Evolutionary conservation across 2,888 invertebrate genomes (phyloP).

Genomic region (Nezara viridula): DNA sequence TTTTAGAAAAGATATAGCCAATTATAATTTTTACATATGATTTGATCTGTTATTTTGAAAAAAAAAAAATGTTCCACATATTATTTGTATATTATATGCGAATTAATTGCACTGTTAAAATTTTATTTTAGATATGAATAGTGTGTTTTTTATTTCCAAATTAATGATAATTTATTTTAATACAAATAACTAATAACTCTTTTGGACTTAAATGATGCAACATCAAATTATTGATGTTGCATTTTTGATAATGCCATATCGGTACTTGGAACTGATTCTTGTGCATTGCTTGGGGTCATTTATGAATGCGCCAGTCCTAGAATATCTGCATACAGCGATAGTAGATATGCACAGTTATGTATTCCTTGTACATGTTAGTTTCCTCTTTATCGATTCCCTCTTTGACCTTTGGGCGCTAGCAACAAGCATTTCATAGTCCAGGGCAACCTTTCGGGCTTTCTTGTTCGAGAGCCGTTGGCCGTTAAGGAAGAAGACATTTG

Average conservation of each 20-base stretch:
- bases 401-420: constrained; percentile 13
- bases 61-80: no score
- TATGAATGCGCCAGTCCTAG: background rate
- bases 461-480: background rate
- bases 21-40: no score
- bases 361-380: constrained; percentile 19
- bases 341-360: constrained; percentile 16
- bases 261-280: background rate
- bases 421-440: constrained; percentile 2
- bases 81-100: no score
- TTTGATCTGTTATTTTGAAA: no score
- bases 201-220: background rate
- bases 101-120: no score
- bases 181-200: background rate
- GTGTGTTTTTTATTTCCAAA: background rate
- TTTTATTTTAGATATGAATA: no score
- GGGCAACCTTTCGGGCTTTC: constrained; percentile 24
- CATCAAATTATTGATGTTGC: background rate
- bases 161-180: background rate
- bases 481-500: background rate
- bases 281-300: background rate
- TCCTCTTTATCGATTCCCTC: constrained; percentile 2
- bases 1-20: no score
- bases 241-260: background rate
- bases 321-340: background rate